Evolutionary conservation across 1,140 invertebrate genomes (phyloP).

Genomic region (Lepidurus apus): DNA sequence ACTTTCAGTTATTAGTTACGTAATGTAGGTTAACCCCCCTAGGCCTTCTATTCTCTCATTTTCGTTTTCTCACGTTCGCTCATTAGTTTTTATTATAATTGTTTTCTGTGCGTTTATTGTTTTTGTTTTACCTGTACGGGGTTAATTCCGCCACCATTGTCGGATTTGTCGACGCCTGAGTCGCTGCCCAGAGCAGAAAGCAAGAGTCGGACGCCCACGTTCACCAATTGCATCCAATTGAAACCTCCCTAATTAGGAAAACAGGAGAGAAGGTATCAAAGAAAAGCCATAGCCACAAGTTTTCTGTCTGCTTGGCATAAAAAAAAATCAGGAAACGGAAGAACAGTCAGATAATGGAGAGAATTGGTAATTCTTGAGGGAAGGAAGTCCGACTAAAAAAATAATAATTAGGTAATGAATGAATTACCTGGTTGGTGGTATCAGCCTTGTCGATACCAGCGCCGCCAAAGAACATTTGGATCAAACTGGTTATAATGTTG

Average conservation of each 20-base stretch:
- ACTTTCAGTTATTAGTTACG: slow-evolving; percentile 23
- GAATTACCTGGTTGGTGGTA: slow-evolving; percentile 20
- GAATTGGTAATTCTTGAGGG: not conserved
- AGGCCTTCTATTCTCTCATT: not conserved
- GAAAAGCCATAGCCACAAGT: not conserved
- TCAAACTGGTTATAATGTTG: slow-evolving; percentile 36
- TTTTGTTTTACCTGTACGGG: slow-evolving; percentile 11
- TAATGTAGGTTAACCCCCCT: slow-evolving; percentile 10
- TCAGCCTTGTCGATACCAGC: slow-evolving; percentile 33
- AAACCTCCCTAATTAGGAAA: slow-evolving; percentile 32
- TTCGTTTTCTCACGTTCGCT: no score
- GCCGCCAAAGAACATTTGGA: slow-evolving; percentile 37
- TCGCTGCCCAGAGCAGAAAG: slow-evolving; percentile 32
- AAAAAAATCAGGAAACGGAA: not conserved
- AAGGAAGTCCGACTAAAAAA: not conserved
- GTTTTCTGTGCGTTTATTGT: not conserved
- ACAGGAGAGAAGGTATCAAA: slow-evolving; percentile 8
- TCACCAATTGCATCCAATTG: slow-evolving; percentile 34
- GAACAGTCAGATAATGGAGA: not conserved
- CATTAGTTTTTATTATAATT: not conserved
- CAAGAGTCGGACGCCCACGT: slow-evolving; percentile 33
- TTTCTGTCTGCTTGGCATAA: not conserved
- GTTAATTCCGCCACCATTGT: slow-evolving; percentile 26
- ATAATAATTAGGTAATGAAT: not conserved
- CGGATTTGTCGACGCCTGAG: slow-evolving; percentile 32